Conservation (phyloP, 1,140 invertebrate genomes). For the Vanessa tameamea region DNA sequence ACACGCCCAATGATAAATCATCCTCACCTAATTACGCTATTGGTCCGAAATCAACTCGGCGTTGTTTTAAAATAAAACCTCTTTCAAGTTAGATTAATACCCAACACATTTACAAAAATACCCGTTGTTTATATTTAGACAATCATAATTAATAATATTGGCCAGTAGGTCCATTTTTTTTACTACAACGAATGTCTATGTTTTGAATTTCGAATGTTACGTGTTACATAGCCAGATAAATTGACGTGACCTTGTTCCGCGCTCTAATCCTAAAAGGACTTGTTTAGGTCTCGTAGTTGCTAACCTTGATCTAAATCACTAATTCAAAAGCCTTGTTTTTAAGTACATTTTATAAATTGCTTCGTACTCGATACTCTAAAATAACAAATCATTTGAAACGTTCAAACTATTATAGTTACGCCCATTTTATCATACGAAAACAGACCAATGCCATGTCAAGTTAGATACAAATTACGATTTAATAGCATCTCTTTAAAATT, state of each 20-base stretch:
- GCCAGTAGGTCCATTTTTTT: not conserved
- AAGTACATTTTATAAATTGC: conserved; percentile 30
- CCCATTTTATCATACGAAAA: conserved; percentile 76
- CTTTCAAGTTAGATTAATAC: not conserved
- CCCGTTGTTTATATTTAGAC: not conserved
- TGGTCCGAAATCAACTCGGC: conserved; percentile 32
- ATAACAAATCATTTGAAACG: conserved; percentile 61
- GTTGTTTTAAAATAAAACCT: not conserved
- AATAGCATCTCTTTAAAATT: conserved; percentile 35
- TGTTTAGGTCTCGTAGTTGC: conserved; percentile 29
- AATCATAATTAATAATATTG: not conserved
- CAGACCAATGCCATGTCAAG: conserved; percentile 72
- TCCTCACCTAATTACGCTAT: conserved; percentile 22
- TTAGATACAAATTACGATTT: conserved; percentile 46
- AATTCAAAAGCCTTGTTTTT: conserved; percentile 36
- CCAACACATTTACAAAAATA: not conserved
- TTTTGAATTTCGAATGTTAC: conserved; percentile 11
- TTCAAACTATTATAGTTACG: conserved; percentile 62
- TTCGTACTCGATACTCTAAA: conserved; percentile 36
- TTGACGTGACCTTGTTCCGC: conserved; percentile 25
- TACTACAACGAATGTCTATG: not conserved
- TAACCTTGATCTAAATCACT: conserved; percentile 46
- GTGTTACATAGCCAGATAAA: conserved; percentile 22
- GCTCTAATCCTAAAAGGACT: conserved; percentile 34
- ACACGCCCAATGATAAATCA: conserved; percentile 38